phyloP scores from a whole-genome alignment of 2,888 invertebrate species.

The Neuroscelio doddi region DNA sequence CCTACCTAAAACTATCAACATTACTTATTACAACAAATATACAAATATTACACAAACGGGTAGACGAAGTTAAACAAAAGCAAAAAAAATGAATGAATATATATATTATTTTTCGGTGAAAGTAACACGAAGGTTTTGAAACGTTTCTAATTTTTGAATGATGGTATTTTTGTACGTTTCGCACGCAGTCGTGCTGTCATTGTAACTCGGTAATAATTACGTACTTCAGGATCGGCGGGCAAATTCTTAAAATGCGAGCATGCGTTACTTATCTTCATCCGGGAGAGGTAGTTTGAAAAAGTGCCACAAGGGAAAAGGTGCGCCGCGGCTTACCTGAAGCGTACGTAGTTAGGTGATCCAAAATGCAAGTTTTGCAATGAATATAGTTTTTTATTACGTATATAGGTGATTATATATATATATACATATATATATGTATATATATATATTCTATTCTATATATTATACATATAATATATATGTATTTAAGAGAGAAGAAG shows the following conservation, averaged over 20 bases:
- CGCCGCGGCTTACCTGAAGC: slow-evolving; percentile 64
- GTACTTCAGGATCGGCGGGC: too few species aligned
- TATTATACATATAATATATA: slow-evolving; percentile 34
- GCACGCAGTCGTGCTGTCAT: slow-evolving; percentile 23
- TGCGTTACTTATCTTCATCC: not conserved
- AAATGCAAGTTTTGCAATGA: slow-evolving; percentile 64
- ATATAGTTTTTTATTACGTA: slow-evolving; percentile 69
- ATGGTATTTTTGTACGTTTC: slow-evolving; percentile 39
- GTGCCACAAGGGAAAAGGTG: slow-evolving; percentile 65
- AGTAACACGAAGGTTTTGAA: slow-evolving; percentile 28
- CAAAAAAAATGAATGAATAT: slow-evolving; percentile 19
- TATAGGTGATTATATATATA: slow-evolving; percentile 44
- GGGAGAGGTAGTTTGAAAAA: slow-evolving; percentile 52
- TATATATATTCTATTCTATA: slow-evolving; percentile 38
- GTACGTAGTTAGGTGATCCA: slow-evolving; percentile 62
- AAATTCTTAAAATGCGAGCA: too few species aligned
- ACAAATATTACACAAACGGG: too few species aligned
- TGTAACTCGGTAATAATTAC: too few species aligned
- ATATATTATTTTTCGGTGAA: slow-evolving; percentile 4
- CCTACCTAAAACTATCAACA: too few species aligned
- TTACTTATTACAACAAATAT: too few species aligned
- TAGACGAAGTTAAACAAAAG: slow-evolving; percentile 29
- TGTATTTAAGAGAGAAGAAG: slow-evolving; percentile 13
- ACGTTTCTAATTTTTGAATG: slow-evolving; percentile 31
- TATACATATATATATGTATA: slow-evolving; percentile 44